Evolutionary conservation across 2,113 vertebrate genomes (phyloP).

Genomic region (Parus major): DNA sequence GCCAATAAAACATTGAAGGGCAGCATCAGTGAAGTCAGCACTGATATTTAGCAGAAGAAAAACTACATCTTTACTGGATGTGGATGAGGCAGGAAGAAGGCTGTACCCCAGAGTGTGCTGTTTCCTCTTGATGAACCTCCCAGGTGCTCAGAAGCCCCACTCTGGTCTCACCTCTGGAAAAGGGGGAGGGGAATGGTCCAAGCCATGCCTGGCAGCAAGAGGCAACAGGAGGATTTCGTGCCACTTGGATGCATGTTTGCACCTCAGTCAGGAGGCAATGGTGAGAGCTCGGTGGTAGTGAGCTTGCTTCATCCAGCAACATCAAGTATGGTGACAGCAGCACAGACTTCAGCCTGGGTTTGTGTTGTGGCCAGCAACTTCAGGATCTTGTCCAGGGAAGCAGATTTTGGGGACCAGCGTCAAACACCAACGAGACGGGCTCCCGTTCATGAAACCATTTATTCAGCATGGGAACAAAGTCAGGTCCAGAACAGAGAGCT

Average conservation of each 20-base stretch:
- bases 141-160: fast-evolving
- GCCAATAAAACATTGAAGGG: neutral
- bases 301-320: fast-evolving
- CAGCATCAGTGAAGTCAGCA: neutral
- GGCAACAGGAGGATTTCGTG: neutral
- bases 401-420: no score
- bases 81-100: neutral
- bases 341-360: neutral
- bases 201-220: neutral
- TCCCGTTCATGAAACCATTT: no score
- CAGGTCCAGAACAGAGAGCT: no score
- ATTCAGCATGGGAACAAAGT: no score
- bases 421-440: no score
- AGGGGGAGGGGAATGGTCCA: neutral
- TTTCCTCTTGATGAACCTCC: neutral
- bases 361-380: no score
- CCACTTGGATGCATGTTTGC: neutral
- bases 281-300: neutral
- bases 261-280: neutral
- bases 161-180: neutral
- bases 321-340: fast-evolving
- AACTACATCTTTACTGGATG: neutral
- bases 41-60: neutral
- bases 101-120: neutral
- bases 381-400: no score